phyloP scores from a whole-genome alignment of 2,888 invertebrate genomes.

The Stegophylla sp. region DNA sequence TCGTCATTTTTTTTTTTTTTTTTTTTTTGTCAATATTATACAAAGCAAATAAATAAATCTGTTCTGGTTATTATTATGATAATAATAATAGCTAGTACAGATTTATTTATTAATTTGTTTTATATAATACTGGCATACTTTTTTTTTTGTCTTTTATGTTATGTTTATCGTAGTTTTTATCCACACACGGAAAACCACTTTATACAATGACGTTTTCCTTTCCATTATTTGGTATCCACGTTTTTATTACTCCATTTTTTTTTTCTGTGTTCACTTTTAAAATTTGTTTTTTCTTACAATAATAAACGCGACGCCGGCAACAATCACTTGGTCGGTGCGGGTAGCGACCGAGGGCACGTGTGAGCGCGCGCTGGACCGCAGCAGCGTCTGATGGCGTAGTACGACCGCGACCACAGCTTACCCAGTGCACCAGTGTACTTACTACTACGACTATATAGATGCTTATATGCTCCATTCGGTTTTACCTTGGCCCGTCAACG shows the following conservation, averaged over 20 bases:
- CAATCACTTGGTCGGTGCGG: constrained; percentile 33
- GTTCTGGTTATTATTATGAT: no score
- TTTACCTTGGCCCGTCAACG: constrained; percentile 35
- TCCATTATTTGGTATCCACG: background rate
- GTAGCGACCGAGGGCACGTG: constrained; percentile 30
- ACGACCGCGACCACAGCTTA: constrained; percentile 10
- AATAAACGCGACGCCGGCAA: constrained; percentile 10
- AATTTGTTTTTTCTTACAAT: constrained; percentile 19
- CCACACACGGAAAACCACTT: background rate
- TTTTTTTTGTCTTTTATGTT: background rate
- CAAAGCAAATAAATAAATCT: no score
- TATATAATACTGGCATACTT: no score
- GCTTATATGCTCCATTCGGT: background rate
- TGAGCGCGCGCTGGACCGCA: constrained; percentile 13
- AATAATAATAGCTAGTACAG: no score
- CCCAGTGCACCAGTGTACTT: background rate
- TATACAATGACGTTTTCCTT: background rate
- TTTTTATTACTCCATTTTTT: constrained; percentile 1
- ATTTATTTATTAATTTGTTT: no score
- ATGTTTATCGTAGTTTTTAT: background rate
- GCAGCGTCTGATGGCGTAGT: background rate
- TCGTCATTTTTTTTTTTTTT: no score
- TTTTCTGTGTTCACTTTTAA: background rate
- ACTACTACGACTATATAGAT: background rate
- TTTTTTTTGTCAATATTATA: no score